Percentiles rank a stretch among this genome's conserved stretches.
Conservation (phyloP, 2,888 invertebrate species). For the Leucophenga montana region DNA sequence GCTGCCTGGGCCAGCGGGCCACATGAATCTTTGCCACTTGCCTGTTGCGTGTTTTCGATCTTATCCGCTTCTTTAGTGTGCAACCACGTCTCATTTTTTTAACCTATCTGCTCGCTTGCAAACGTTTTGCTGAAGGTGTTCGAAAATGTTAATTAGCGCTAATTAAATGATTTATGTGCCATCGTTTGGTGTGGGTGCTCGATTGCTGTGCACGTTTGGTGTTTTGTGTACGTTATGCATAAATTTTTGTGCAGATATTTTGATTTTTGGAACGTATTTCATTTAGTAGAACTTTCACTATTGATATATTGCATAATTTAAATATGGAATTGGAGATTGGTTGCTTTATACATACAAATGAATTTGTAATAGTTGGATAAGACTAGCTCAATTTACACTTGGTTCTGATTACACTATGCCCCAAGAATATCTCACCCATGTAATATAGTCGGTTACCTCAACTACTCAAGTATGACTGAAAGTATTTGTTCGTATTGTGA, state of each 20-base stretch:
- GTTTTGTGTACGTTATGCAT: not conserved
- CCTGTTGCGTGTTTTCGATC: conserved; percentile 52
- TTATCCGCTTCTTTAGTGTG: conserved; percentile 60
- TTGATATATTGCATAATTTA: no score
- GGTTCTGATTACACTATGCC: no score
- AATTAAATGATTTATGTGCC: conserved; percentile 61
- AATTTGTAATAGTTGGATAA: no score
- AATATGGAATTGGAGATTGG: no score
- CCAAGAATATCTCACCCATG: no score
- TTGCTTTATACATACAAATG: no score
- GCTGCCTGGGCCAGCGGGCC: not conserved
- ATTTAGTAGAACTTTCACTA: no score
- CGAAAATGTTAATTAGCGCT: conserved; percentile 62
- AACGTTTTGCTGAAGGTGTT: conserved; percentile 27
- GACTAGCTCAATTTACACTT: no score
- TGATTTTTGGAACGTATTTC: no score
- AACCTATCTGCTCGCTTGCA: not conserved
- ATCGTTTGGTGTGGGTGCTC: conserved; percentile 34
- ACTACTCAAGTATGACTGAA: no score
- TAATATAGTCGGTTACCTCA: no score
- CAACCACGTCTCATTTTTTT: conserved; percentile 53
- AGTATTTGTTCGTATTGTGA: no score
- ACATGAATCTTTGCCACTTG: not conserved
- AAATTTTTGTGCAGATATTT: not conserved
- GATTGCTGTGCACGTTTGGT: not conserved